phyloP scores from a whole-genome alignment of 2,888 invertebrate genomes.

The Hoplodrina ambigua region DNA sequence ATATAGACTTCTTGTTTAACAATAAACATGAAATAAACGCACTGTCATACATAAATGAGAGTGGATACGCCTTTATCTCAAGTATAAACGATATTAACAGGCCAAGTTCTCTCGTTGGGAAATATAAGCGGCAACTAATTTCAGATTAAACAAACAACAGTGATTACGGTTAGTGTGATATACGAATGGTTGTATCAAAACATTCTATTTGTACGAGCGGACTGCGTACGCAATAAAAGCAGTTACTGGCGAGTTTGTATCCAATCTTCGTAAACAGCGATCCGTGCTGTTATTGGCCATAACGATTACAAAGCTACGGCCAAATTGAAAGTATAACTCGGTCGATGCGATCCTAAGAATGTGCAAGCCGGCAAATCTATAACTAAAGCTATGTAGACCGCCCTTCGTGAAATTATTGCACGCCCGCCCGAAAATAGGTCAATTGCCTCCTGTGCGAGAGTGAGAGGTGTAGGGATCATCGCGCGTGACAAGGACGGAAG shows the following conservation, averaged over 20 bases:
- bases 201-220: slow-evolving; percentile 60
- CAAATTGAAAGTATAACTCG: slow-evolving; percentile 75
- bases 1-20: slow-evolving; percentile 49
- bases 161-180: slow-evolving; percentile 68
- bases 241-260: slow-evolving; percentile 68
- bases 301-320: slow-evolving; percentile 72
- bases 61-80: slow-evolving; percentile 58
- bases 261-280: slow-evolving; percentile 73
- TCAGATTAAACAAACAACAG: slow-evolving; percentile 77
- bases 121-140: slow-evolving; percentile 70
- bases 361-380: slow-evolving; percentile 81
- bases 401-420: slow-evolving; percentile 88
- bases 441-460: slow-evolving; percentile 85
- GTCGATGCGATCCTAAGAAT: slow-evolving; percentile 76
- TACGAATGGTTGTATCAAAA: slow-evolving; percentile 61
- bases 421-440: slow-evolving; percentile 88
- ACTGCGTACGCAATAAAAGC: slow-evolving; percentile 69
- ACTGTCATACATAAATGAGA: slow-evolving; percentile 42
- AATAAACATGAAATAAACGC: slow-evolving; percentile 43
- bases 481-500: slow-evolving; percentile 78
- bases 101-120: slow-evolving; percentile 66
- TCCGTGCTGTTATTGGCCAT: slow-evolving; percentile 69
- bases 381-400: slow-evolving; percentile 76
- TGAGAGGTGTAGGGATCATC: slow-evolving; percentile 75
- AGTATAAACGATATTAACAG: slow-evolving; percentile 63